Conservation (phyloP, 2,888 invertebrate species). For the Leucozona laternaria region DNA sequence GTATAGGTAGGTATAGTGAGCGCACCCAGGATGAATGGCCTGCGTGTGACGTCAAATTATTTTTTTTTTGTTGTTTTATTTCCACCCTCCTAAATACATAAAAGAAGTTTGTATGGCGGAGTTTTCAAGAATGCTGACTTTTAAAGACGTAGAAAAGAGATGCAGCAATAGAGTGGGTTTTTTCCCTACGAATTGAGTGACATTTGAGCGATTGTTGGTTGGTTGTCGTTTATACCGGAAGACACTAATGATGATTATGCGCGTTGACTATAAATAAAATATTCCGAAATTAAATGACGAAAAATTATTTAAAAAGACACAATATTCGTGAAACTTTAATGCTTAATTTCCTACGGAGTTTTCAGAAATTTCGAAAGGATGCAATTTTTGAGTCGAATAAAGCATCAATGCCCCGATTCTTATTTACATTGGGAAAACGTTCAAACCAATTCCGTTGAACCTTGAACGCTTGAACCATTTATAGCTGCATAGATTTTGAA, state of each 20-base stretch:
- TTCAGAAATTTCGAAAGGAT: too few species aligned
- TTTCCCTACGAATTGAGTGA: conserved; percentile 38
- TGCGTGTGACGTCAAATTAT: conserved; percentile 44
- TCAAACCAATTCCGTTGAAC: too few species aligned
- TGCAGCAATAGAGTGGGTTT: conserved; percentile 21
- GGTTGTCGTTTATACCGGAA: conserved; percentile 34
- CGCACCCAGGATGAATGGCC: conserved; percentile 48
- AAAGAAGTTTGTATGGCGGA: background rate
- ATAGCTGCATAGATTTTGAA: too few species aligned
- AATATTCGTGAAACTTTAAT: too few species aligned
- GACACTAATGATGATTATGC: conserved; percentile 63
- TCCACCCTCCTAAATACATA: background rate
- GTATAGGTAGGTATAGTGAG: background rate
- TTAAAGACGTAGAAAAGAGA: conserved; percentile 54
- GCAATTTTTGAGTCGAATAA: too few species aligned
- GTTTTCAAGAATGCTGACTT: conserved; percentile 3
- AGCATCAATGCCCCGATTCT: too few species aligned
- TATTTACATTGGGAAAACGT: too few species aligned
- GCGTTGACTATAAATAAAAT: conserved; percentile 36
- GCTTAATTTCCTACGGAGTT: too few species aligned
- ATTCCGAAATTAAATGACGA: background rate
- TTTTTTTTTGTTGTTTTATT: conserved; percentile 1
- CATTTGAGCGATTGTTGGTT: conserved; percentile 73
- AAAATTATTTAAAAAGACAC: too few species aligned
- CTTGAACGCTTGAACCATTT: too few species aligned